Evolutionary conservation across 2,797 vertebrate genomes (phyloP), one percentile per base, ranked within the genome.

Genomic region (Parauchenoglanis punctatus): DNA sequence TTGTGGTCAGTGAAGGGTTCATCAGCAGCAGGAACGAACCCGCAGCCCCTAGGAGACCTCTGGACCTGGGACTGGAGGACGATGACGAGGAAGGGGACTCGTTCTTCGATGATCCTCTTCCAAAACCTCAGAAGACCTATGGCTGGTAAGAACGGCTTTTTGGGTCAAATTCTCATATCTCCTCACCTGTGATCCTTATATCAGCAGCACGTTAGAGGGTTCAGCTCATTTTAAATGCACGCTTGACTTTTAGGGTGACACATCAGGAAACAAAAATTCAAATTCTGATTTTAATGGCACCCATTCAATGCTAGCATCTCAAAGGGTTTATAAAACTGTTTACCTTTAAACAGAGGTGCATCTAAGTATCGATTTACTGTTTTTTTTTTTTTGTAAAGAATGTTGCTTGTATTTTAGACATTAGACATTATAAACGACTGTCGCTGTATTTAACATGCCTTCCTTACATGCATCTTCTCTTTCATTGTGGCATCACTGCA

Each of bases 21-120:
- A 91, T 92, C 25, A 67, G 87, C 91, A 91, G 7, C 72, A 87
- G 72, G 49, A 86, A 77, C 0, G 58, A 89, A 54, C 86, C 92
- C 3, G 86, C 85, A 0, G 82, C 80, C 1, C 92, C 92, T 81
- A 94, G 89, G 91, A 93, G 84, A 90, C 93, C 93, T 35, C 90
- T 91, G 81, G 94, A 93, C 83, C 86, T 91, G 72, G 94, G 92
- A 83, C 86, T 90, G 58, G 86, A 93, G 85, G 81, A 92, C 7
- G 95, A 93, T 67, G 31, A 70, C 63, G 31, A 86, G 7, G 96
- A 97, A 0, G 97, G 95, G 77, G 98, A 99, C 84, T 98, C 98
- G 0, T 99, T 99, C 94, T 99, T 99, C 68, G 98, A 99, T 20
- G 98, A 99, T 92, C 98, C 97, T 4, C 91, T 98, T 89, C 98